Conservation (phyloP, 1,140 invertebrate species). For the Lerema accius region DNA sequence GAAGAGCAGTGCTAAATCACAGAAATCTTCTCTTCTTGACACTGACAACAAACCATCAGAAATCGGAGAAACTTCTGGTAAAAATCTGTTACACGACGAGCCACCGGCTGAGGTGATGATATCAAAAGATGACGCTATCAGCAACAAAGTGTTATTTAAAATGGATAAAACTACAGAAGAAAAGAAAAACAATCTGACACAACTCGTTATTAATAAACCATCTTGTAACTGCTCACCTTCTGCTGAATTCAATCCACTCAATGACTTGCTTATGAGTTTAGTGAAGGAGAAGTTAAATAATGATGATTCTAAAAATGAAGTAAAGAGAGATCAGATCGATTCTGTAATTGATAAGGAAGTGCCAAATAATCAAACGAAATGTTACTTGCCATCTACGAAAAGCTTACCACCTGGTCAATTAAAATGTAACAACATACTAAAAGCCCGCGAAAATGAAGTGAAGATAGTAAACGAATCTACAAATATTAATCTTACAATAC, state of each 20-base stretch:
- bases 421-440: constrained; percentile 98
- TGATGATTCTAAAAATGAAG: constrained; percentile 84
- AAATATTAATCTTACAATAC: constrained; percentile 68
- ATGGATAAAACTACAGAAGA: constrained; percentile 65
- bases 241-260: constrained; percentile 78
- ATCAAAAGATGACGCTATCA: constrained; percentile 79
- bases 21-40: constrained; percentile 74
- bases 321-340: constrained; percentile 83
- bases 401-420: constrained; percentile 93
- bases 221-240: constrained; percentile 73
- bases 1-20: constrained; percentile 79
- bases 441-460: constrained; percentile 86
- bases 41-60: constrained; percentile 72
- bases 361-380: constrained; percentile 87
- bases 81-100: constrained; percentile 71
- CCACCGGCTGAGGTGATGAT: constrained; percentile 58
- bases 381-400: constrained; percentile 83
- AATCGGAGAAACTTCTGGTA: constrained; percentile 57
- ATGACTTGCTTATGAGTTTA: constrained; percentile 77
- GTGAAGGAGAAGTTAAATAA: constrained; percentile 83
- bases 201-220: constrained; percentile 72
- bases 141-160: constrained; percentile 76
- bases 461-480: constrained; percentile 77
- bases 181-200: constrained; percentile 73
- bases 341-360: constrained; percentile 82